phyloP scores from a whole-genome alignment of 2,888 invertebrate species.

The Agrochola litura region DNA sequence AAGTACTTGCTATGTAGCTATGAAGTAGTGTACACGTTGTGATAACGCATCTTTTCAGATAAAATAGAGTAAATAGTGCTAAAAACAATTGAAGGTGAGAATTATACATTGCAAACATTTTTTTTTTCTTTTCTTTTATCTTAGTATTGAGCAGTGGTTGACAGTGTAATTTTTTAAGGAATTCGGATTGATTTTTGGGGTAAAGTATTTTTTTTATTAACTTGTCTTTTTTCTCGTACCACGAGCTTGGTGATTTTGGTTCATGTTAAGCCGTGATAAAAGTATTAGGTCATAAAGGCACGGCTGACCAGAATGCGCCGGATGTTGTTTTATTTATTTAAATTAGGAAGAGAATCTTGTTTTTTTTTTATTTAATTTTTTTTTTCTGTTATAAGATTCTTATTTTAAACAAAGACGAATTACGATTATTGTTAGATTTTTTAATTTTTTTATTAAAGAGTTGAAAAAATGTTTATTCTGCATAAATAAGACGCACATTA shows the following conservation, averaged over 20 bases:
- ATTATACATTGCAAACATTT: not conserved
- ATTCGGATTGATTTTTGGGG: not conserved
- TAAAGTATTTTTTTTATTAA: not conserved
- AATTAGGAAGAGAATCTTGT: not conserved
- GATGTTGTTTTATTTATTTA: too few relatives aligned
- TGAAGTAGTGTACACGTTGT: conserved; percentile 52
- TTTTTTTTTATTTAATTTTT: not conserved
- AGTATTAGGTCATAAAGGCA: not conserved
- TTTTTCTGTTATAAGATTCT: not conserved
- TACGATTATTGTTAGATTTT: not conserved
- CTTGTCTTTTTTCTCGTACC: not conserved
- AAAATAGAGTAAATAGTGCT: conserved; percentile 50
- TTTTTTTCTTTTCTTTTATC: conserved; percentile 1
- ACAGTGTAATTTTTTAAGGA: not conserved
- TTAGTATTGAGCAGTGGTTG: not conserved
- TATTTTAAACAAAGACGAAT: not conserved
- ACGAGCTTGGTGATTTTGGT: too few relatives aligned
- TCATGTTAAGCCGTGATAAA: too few relatives aligned
- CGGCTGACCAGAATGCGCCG: not conserved
- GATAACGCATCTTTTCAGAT: conserved; percentile 60
- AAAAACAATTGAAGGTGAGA: conserved; percentile 50
- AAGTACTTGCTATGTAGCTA: conserved; percentile 47
- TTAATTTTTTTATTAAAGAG: not conserved
- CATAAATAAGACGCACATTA: too few relatives aligned
- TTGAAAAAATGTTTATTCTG: too few relatives aligned